Conservation (phyloP, 2,113 vertebrate genomes). For the Pavo muticus region DNA sequence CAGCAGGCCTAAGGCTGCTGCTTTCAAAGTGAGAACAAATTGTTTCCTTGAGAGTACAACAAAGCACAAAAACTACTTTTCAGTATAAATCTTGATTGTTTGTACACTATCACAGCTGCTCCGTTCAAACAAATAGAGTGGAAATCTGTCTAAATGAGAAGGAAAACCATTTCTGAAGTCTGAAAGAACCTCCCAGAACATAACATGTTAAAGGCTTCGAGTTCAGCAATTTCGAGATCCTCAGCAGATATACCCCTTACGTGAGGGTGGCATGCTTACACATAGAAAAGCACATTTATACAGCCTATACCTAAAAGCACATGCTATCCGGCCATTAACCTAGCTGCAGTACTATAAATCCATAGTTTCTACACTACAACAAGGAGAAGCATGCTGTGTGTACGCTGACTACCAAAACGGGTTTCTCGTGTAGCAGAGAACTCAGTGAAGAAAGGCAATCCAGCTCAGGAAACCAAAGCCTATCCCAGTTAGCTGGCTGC, state of each 20-base stretch:
- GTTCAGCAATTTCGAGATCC: background rate
- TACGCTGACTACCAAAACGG: background rate
- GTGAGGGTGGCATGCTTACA: background rate
- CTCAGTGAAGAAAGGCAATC: background rate
- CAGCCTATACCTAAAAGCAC: background rate
- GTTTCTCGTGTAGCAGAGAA: background rate
- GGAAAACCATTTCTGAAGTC: background rate
- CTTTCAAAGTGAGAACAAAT: background rate
- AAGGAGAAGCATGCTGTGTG: accelerated
- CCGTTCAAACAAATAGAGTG: background rate
- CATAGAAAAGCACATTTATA: background rate
- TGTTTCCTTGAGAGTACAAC: background rate
- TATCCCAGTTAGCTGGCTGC: background rate
- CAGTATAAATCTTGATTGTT: constrained; percentile 27
- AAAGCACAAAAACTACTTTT: constrained; percentile 10
- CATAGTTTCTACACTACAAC: accelerated
- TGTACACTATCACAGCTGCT: constrained; percentile 25
- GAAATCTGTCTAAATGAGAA: background rate
- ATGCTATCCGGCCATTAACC: background rate
- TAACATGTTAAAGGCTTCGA: background rate
- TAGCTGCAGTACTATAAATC: background rate
- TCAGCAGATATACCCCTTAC: background rate
- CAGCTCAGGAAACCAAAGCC: background rate
- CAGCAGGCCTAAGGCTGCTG: background rate
- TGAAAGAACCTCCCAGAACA: background rate